Evolutionary conservation across 2,888 invertebrate genomes (phyloP).

Genomic region (Lithophane semibrunnea): DNA sequence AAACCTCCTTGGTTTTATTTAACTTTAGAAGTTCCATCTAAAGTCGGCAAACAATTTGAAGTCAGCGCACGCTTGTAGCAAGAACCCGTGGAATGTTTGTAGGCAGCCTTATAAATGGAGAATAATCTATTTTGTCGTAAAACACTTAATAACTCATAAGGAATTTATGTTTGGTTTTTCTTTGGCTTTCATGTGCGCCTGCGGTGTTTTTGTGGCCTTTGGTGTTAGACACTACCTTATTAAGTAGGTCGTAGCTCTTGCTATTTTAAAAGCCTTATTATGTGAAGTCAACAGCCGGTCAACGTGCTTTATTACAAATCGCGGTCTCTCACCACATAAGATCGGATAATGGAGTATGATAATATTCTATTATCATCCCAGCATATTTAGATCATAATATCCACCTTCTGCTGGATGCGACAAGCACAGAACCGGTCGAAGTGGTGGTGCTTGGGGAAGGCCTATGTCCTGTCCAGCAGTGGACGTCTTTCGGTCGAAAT

Average conservation of each 20-base stretch:
- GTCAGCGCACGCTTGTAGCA: conserved; percentile 49
- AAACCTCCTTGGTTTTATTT: conserved; percentile 57
- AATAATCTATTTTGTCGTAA: conserved; percentile 55
- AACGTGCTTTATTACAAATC: not conserved
- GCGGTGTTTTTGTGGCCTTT: conserved; percentile 23
- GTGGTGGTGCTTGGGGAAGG: no score
- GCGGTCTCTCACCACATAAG: not conserved
- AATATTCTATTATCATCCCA: not conserved
- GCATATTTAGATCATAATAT: no score
- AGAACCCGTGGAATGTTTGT: conserved; percentile 53
- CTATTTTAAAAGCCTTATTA: conserved; percentile 19
- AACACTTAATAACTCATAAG: conserved; percentile 59
- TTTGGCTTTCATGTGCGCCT: conserved; percentile 21
- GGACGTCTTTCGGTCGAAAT: no score
- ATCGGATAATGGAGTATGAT: not conserved
- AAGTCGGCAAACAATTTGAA: conserved; percentile 63
- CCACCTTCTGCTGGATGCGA: no score
- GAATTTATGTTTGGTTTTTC: conserved; percentile 54
- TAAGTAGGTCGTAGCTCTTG: conserved; percentile 11
- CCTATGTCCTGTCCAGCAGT: no score
- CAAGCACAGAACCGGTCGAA: no score
- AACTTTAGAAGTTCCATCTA: conserved; percentile 47
- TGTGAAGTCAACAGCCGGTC: not conserved
- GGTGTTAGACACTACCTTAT: conserved; percentile 21
- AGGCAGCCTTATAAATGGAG: conserved; percentile 49